These are phyloP conservation scores for Mesorhabditis sp. DNA, from an alignment of 2,888 invertebrate species.

Conservation along the genomic window DNA sequence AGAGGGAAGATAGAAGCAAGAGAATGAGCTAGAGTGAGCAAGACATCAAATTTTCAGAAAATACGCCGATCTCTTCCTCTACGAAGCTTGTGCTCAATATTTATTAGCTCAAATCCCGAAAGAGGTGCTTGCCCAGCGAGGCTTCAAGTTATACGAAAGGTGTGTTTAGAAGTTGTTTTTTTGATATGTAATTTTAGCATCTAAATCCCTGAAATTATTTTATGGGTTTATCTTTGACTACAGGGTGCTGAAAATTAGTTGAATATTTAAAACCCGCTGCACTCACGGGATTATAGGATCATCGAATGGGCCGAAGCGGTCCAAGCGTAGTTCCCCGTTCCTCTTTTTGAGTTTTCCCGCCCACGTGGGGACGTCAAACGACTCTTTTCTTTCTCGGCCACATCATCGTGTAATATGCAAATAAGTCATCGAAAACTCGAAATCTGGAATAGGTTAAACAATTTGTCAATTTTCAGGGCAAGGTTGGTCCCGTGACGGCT, in stretches of 20 bases:
- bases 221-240: neutral
- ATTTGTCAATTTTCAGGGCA: neutral
- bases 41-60: neutral
- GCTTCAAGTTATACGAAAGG: neutral
- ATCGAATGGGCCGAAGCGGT: no score
- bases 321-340: no score
- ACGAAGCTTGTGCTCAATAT: conserved; percentile 6
- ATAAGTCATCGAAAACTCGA: no score
- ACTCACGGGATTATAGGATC: no score
- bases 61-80: neutral
- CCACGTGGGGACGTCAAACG: no score
- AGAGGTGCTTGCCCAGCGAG: neutral
- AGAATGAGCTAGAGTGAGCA: no score
- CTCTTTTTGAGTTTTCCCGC: no score
- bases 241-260: neutral
- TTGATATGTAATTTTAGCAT: neutral
- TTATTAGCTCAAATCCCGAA: neutral
- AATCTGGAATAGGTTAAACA: no score
- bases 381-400: no score
- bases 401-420: no score
- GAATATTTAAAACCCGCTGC: no score
- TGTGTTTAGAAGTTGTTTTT: neutral
- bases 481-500: neutral
- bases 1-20: no score
- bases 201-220: neutral